Evolutionary conservation across 2,888 invertebrate species (phyloP), one percentile per base, ranked within the genome.

Genomic region (Clistopyga incitator): DNA sequence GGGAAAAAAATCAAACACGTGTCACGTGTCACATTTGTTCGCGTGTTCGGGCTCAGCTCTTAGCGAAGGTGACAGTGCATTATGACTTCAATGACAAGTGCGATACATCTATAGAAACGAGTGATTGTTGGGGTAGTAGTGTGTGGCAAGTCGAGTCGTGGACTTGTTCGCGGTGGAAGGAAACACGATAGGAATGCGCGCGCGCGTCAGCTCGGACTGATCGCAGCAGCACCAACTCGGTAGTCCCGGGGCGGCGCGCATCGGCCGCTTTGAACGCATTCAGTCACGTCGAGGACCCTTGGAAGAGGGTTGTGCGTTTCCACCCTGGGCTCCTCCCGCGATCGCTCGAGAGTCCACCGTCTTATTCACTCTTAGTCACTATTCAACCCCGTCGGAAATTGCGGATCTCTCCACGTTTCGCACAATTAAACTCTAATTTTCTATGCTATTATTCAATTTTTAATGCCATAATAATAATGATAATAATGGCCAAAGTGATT

Each of bases 231-330:
- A 34, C 83, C 81, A 82, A 82, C 82, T 87, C 85, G 82, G 87
- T 75, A 74, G 84, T 84, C 47, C 81, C 86, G 89, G 90, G 89
- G 89, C 90, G 89, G 86, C 88, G 86, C 88, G 88, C 86, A 86
- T 88, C 87, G 87, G 85, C 72, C 84, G 88, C 88, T 88, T 81
- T 87, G 87, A 88, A 89, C 86, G 84, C 81, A 86, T 88, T 89
- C 91, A 91, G 91, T 91, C 88, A 89, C 89, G 85, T 85, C 89
- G 91, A 90, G 89, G 88, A 90, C 89, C 88, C 90, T 91, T 88
- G 81, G 86, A 87, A 88, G 90, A 89, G 88, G 90, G 88, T 86
- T 81, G 61, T 61, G 89, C 84, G 77, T 83, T 84, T 82, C 74
- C 82, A 86, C 82, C 72, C 86, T 67, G 82, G 81, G 70, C 81